Percentiles rank a stretch among this genome's conserved stretches.
Evolutionary conservation across 1,140 invertebrate genomes (phyloP).

Genomic region (Colletes latitarsis): DNA sequence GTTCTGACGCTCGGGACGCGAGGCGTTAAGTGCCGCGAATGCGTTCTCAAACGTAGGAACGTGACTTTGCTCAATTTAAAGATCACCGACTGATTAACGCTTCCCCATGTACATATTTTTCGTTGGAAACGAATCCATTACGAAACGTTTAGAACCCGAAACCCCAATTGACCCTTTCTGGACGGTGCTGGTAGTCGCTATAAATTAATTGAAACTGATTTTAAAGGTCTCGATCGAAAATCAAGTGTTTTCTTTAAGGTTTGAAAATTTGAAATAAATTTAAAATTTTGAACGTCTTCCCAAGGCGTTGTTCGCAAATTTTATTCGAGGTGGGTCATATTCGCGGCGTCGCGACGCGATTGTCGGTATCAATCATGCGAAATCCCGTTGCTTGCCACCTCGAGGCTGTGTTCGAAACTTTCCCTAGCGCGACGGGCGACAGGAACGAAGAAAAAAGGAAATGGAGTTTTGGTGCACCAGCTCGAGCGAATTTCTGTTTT

Average conservation of each 20-base stretch:
- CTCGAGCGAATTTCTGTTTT: slow-evolving; percentile 47
- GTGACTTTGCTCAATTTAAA: neutral
- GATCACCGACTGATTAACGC: slow-evolving; percentile 1
- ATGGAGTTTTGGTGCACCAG: slow-evolving; percentile 45
- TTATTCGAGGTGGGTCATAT: slow-evolving; percentile 24
- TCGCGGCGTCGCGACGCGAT: slow-evolving; percentile 39
- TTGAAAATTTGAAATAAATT: too few relatives aligned
- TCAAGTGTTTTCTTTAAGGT: too few relatives aligned
- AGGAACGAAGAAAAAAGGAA: slow-evolving; percentile 16
- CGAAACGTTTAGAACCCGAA: neutral
- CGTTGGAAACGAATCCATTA: neutral
- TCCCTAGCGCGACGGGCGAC: slow-evolving; percentile 14
- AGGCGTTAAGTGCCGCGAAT: too few relatives aligned
- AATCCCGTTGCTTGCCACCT: slow-evolving; percentile 52
- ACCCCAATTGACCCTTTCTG: too few relatives aligned
- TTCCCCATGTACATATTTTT: neutral
- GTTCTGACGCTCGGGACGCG: too few relatives aligned
- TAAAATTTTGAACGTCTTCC: too few relatives aligned
- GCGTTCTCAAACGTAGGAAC: neutral
- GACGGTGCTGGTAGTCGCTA: too few relatives aligned
- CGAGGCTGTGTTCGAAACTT: slow-evolving; percentile 56
- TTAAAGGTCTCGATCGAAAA: too few relatives aligned
- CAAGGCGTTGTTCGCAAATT: neutral
- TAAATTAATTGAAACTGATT: too few relatives aligned
- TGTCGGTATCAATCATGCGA: slow-evolving; percentile 62